These are phyloP conservation scores for Semnornis frantzii DNA, from an alignment of 2,113 vertebrate genomes.

Conservation along the genomic window DNA sequence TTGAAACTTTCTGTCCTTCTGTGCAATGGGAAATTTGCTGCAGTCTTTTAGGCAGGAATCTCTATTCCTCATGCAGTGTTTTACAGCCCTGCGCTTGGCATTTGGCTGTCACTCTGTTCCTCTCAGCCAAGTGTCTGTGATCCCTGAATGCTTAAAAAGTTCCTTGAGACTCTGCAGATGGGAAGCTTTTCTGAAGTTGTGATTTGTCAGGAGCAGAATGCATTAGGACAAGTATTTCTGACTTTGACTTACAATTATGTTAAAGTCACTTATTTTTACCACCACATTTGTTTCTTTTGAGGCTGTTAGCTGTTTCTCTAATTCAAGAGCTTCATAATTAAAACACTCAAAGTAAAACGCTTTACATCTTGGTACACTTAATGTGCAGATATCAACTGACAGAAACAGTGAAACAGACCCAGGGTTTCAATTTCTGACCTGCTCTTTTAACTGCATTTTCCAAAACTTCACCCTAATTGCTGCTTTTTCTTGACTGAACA, in stretches of 20 bases:
- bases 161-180: neutral
- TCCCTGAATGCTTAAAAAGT: slow-evolving; percentile 17
- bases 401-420: neutral
- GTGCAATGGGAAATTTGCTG: neutral
- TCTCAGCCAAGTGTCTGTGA: slow-evolving; percentile 3
- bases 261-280: neutral
- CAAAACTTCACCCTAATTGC: neutral
- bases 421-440: neutral
- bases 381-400: neutral
- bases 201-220: slow-evolving; percentile 6
- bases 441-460: neutral
- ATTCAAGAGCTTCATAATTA: neutral
- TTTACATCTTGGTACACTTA: neutral
- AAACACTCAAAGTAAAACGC: neutral
- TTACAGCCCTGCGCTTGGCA: neutral
- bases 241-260: neutral
- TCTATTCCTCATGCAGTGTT: neutral
- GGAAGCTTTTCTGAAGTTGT: neutral
- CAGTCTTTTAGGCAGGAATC: neutral
- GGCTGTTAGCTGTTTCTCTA: neutral
- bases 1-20: neutral
- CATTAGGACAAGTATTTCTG: neutral
- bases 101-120: slow-evolving; percentile 3
- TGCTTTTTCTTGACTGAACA: neutral
- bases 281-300: neutral